phyloP scores from a whole-genome alignment of 2,888 invertebrate genomes.

The Pediacus dermestoides region DNA sequence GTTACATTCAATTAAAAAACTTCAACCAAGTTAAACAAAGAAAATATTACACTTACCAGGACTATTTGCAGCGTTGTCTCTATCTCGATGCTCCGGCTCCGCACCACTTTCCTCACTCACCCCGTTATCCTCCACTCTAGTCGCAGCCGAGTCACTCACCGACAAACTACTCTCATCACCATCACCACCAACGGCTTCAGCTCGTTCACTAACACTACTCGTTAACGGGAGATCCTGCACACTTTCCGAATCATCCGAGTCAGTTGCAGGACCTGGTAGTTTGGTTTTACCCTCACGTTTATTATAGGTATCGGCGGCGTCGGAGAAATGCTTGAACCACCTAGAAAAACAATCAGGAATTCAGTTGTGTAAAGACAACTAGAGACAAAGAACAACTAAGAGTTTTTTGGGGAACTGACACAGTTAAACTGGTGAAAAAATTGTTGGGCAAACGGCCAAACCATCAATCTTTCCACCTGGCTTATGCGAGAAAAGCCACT shows the following conservation, averaged over 20 bases:
- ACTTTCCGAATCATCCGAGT: constrained; percentile 39
- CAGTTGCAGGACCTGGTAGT: constrained; percentile 29
- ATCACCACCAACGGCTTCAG: constrained; percentile 32
- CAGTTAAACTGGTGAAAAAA: too few relatives aligned
- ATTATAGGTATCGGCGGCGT: constrained; percentile 31
- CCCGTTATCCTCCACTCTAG: too few relatives aligned
- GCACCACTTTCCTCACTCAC: not conserved
- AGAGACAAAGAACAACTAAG: too few relatives aligned
- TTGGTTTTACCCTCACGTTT: constrained; percentile 44
- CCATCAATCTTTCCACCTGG: too few relatives aligned
- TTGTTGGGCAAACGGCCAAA: too few relatives aligned
- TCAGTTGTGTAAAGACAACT: too few relatives aligned
- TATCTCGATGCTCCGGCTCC: not conserved
- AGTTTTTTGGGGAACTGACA: too few relatives aligned
- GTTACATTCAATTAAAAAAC: too few relatives aligned
- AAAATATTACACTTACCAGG: constrained; percentile 3
- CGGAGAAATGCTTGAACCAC: constrained; percentile 35
- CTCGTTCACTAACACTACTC: constrained; percentile 34
- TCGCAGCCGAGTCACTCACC: not conserved
- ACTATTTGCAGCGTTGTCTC: not conserved
- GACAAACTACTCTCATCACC: constrained; percentile 12
- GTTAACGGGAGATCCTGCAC: constrained; percentile 37
- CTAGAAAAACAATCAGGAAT: constrained; percentile 20
- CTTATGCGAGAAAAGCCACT: too few relatives aligned
- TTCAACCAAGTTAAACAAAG: not conserved